Base-by-base conservation (phyloP, 2,797 vertebrate genomes). In the Girardinus metallicus region DNA sequence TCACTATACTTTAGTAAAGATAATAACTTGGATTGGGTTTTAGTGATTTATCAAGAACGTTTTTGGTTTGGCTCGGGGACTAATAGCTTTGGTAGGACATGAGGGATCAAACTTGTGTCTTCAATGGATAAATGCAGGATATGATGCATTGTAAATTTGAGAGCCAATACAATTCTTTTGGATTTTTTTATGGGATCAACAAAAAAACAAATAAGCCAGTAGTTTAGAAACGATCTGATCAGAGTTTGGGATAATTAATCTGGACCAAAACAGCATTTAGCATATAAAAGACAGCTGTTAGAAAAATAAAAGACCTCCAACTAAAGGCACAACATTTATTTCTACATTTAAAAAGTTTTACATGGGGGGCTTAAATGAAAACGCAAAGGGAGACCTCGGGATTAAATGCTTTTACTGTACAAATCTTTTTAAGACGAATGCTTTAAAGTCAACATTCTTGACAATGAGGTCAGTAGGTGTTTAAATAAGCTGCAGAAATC, bases 21-120 rank as follows among this genome's bases (percentile, higher is more conserved):
- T 15, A 15, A 46, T 29, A n/a, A n/a, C 26, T 44, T 29, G 0
- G 26, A 41, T 70, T 68, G 16, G 6, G 2, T 68, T 41, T 26
- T 64, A 64, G 34, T 66, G 15, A 39, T 1, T 70, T 70, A 41
- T 41, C 9, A 15, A 2, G 15, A 72, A 82, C 15, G 53, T 83
- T 75, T 43, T 18, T 64, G 62, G 70, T 49, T 23, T 23, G 68
- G 71, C 34, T 84, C 60, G 82, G 74, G 47, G 73, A 80, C 70
- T 82, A 83, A 89, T 62, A 31, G 74, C 76, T 44, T 84, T 75
- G 75, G 82, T 85, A 88, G 86, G 86, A 88, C 81, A 82, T 82
- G 73, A 81, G 2, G 43, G 43, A 41, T 68, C 36, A 68, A 47
- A 83, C 81, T 68, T 36, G 34, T 23, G 21, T 10, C 64, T 68